phyloP scores from a whole-genome alignment of 2,888 invertebrate species.

The Polydrusus cervinus region DNA sequence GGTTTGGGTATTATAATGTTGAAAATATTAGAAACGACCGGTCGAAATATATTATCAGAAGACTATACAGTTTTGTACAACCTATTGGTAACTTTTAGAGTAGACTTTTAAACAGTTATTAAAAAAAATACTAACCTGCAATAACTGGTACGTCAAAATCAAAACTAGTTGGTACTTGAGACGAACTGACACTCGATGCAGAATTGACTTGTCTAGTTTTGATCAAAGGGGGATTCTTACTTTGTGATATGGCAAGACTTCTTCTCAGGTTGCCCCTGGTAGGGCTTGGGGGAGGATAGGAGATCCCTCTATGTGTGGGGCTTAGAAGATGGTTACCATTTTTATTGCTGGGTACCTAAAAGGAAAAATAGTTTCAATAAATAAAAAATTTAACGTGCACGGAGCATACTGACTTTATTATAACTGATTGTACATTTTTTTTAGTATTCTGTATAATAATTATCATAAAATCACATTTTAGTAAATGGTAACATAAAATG shows the following conservation, averaged over 20 bases:
- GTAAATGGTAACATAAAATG: no score
- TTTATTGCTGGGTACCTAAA: conserved; percentile 71
- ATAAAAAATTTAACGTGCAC: no score
- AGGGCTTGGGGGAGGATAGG: conserved; percentile 89
- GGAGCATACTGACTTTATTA: background rate
- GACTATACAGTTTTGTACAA: no score
- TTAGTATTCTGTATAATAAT: no score
- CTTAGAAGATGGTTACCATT: conserved; percentile 71
- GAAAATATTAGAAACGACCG: no score
- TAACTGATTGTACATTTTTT: no score
- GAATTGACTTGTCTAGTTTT: conserved; percentile 86
- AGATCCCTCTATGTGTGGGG: conserved; percentile 81
- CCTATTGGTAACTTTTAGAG: conserved; percentile 16
- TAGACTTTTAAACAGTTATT: background rate
- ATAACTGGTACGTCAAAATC: conserved; percentile 73
- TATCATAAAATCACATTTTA: no score
- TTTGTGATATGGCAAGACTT: conserved; percentile 82
- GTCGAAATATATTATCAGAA: no score
- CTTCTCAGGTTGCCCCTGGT: conserved; percentile 79
- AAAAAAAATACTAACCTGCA: conserved; percentile 66
- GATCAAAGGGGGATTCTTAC: conserved; percentile 86
- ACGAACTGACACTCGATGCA: conserved; percentile 65
- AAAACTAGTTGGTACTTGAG: conserved; percentile 68
- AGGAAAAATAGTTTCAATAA: background rate
- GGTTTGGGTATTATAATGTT: no score